Base-by-base conservation (phyloP, 1,140 invertebrate species). In the Littorina saxatilis region DNA sequence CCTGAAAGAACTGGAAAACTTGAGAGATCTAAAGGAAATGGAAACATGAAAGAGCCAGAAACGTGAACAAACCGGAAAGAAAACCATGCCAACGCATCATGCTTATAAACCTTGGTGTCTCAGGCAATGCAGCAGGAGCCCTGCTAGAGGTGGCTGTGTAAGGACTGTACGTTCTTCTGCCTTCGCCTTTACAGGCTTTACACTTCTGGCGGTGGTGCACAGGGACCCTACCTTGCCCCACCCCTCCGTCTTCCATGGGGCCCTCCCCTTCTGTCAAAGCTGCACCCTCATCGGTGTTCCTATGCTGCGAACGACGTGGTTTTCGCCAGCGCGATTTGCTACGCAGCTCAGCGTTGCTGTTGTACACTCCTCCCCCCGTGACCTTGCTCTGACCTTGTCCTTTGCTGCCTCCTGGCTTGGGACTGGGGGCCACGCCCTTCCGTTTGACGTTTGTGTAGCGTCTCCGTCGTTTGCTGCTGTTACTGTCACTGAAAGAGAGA, bases 331-430 rank as follows among this genome's bases (percentile, higher is more conserved):
- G 76, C 39, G 58, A n/a, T 35, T 78, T 78, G 58, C 20, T 63
- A 43, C 52, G 76, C n/a, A n/a, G n/a, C 58, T 63, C 76, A 32
- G 58, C 76, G 27, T 63, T 58, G 15, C 52, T 63, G 23, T 63
- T 58, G 29, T 58, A 37, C 23, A 35, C 37, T n/a, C 32, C 76
- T 23, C 58, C 58, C 29, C 27, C 55, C 47, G 9, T 20, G 9
- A 9, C 47, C n/a, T 78, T 78, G 76, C 39, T 66, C 76, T 78
- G 76, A 78, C 76, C 76, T 78, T 78, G 39, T 20, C 27, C 63
- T 7, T 32, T 35, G 17, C 4, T 2, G 11, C 13, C 74, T n/a
- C 50, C 74, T 40, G 20, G 76, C 15, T 78, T 63, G 55, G 76
- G 55, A 37, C 55, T 61, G 55, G 76, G 37, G 23, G n/a, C 76